Base-by-base conservation (phyloP, 2,797 vertebrate genomes). In the Linurgus olivaceus region DNA sequence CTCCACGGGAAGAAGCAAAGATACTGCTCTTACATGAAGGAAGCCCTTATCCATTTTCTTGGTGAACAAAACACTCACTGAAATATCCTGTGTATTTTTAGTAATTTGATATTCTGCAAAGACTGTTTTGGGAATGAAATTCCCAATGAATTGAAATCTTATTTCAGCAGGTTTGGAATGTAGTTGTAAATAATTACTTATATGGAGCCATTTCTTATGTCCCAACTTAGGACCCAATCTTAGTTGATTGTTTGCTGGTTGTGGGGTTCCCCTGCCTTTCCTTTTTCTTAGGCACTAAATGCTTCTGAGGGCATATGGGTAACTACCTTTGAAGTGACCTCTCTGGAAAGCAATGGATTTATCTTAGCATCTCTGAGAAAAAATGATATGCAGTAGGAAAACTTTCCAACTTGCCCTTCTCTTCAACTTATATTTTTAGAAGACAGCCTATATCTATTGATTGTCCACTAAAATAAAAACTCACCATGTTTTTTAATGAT, bases 291-390 rank as follows among this genome's bases (percentile, higher is more conserved):
- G 29, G 24, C 12, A 19, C 59, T 82, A 23, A 20, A 55, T 79
- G 3, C 86, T 94, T 79, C n/a, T 75, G 23, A 58, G 28, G 24
- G 18, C 4, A 2, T 59, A 31, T 78, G 63, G 77, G 17, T 83
- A 68, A 38, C 24, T 80, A 3, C 33, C 37, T 81, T 47, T 83
- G 79, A 74, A 92, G 47, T 71, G n/a, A 12, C 19, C n/a, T 80
- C 54, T 90, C 45, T 95, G 54, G 44, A 71, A 91, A 86, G 68
- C 42, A 57, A 37, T 54, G 42, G 50, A 51, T 92, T 90, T 77
- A 37, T 73, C 42, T 57, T 45, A 63, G 25, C 24, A 61, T 44
- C 24, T 90, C 68, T 79, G 75, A 88, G 68, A 67, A 94, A 63
- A 47, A 42, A 38, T 75, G 8, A 33, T 17, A 12, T 28, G 42